These are phyloP conservation scores for Aulostomus chinensis DNA, from an alignment of 2,797 vertebrate species.

Conservation along the genomic window DNA sequence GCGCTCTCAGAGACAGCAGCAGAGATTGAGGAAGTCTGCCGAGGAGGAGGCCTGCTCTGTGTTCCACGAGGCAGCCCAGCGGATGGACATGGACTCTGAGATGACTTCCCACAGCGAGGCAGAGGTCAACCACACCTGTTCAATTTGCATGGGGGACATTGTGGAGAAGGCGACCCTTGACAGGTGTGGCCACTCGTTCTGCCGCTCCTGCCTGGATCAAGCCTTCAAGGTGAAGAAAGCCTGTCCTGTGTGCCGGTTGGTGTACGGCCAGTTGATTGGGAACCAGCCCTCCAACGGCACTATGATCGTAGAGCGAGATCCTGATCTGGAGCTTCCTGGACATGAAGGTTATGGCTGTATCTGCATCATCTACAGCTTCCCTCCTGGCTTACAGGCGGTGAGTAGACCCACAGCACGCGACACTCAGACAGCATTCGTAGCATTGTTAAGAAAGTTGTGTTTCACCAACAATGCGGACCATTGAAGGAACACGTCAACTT, in stretches of 20 bases:
- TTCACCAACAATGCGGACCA: neutral
- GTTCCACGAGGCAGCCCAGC: slow-evolving; percentile 77
- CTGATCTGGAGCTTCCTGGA: slow-evolving; percentile 88
- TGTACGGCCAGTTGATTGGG: slow-evolving; percentile 92
- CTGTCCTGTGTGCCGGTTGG: slow-evolving; percentile 92
- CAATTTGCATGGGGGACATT: slow-evolving; percentile 94
- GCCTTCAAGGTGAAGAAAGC: slow-evolving; percentile 92
- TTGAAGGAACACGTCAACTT: too few relatives aligned
- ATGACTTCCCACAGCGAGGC: slow-evolving; percentile 73
- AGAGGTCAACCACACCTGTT: slow-evolving; percentile 83
- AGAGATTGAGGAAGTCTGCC: slow-evolving; percentile 80
- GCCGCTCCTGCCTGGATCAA: slow-evolving; percentile 88
- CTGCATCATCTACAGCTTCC: slow-evolving; percentile 95
- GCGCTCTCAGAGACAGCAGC: slow-evolving; percentile 84
- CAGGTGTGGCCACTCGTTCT: slow-evolving; percentile 92
- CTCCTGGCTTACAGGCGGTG: slow-evolving; percentile 91
- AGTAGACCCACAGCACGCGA: slow-evolving; percentile 54
- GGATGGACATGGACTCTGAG: slow-evolving; percentile 63
- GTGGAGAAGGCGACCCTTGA: slow-evolving; percentile 90
- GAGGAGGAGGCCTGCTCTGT: slow-evolving; percentile 80
- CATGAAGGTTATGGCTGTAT: slow-evolving; percentile 92
- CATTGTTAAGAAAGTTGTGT: neutral
- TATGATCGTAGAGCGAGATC: slow-evolving; percentile 92
- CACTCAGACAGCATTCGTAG: neutral
- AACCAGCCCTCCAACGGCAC: slow-evolving; percentile 93